These are phyloP conservation scores for Numida meleagris DNA, from an alignment of 2,113 vertebrate species.

Conservation along the genomic window DNA sequence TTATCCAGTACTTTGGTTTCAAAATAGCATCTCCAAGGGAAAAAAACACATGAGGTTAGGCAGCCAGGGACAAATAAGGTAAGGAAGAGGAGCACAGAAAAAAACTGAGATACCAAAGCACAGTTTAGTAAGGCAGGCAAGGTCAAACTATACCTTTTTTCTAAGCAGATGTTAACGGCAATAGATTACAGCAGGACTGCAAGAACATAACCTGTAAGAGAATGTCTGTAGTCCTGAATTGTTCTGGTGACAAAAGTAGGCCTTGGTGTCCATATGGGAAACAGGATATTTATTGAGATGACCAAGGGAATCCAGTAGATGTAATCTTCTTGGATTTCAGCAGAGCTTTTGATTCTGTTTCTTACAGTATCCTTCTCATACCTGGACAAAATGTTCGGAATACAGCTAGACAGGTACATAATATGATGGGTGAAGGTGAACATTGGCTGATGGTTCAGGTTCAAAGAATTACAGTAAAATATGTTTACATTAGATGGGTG, in stretches of 20 bases:
- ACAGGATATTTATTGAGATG: not conserved
- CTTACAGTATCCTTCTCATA: not conserved
- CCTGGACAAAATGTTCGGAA: not conserved
- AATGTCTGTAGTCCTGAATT: not conserved
- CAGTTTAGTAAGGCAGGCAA: not conserved
- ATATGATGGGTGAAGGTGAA: not conserved
- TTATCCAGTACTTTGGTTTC: not conserved
- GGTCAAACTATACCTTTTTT: not conserved
- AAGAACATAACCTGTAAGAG: not conserved
- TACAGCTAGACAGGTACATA: not conserved
- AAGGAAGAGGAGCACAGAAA: not conserved
- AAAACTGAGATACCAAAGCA: not conserved
- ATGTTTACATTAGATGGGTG: too few species aligned
- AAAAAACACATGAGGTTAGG: not conserved
- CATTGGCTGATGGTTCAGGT: not conserved
- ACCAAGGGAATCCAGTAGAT: not conserved
- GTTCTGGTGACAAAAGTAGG: not conserved
- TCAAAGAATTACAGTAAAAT: not conserved
- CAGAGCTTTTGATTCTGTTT: not conserved
- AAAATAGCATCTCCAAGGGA: not conserved
- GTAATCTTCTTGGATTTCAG: not conserved
- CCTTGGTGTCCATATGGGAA: not conserved
- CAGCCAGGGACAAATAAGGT: not conserved
- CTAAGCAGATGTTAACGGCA: not conserved
- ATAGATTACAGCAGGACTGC: not conserved